These are phyloP conservation scores for Ambastaia sidthimunki DNA, from an alignment of 2,797 vertebrate genomes.

Conservation along the genomic window DNA sequence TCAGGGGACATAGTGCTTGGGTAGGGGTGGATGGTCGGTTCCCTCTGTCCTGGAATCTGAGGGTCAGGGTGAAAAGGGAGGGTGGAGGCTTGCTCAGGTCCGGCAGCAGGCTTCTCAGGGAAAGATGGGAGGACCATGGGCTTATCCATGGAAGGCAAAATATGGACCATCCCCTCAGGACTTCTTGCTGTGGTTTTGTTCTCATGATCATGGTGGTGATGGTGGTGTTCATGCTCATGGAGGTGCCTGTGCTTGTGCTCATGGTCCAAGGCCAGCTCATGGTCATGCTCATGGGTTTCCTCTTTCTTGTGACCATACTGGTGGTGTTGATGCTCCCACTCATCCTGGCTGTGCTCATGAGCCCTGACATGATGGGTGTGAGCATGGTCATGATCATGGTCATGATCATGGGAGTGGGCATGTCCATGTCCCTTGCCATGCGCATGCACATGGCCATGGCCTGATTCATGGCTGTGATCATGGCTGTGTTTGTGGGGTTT, in stretches of 20 bases:
- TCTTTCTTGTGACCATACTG: slow-evolving; percentile 62
- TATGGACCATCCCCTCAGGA: slow-evolving; percentile 62
- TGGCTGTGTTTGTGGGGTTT: slow-evolving; percentile 36
- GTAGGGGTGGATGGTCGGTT: slow-evolving; percentile 67
- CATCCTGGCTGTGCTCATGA: slow-evolving; percentile 65
- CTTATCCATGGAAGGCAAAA: slow-evolving; percentile 61
- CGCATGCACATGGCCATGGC: slow-evolving; percentile 31
- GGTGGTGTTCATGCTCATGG: slow-evolving; percentile 78
- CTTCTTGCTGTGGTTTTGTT: slow-evolving; percentile 50
- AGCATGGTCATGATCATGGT: slow-evolving; percentile 68
- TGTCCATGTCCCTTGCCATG: slow-evolving; percentile 49
- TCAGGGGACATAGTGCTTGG: slow-evolving; percentile 62
- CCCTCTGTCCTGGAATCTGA: slow-evolving; percentile 63
- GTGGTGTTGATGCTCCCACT: slow-evolving; percentile 67
- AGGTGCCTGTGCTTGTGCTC: slow-evolving; percentile 77
- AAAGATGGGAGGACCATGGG: slow-evolving; percentile 62
- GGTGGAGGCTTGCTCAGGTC: slow-evolving; percentile 45
- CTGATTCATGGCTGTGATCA: slow-evolving; percentile 51
- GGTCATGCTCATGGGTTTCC: slow-evolving; percentile 77
- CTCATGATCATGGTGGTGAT: slow-evolving; percentile 72
- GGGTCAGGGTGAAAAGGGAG: slow-evolving; percentile 68
- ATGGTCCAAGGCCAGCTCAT: slow-evolving; percentile 74
- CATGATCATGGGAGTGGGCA: slow-evolving; percentile 70
- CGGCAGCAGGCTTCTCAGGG: slow-evolving; percentile 56
- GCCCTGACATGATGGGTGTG: slow-evolving; percentile 72